These are phyloP conservation scores for Taxidea taxus DNA, from an alignment of 2,113 vertebrate species.

Conservation along the genomic window DNA sequence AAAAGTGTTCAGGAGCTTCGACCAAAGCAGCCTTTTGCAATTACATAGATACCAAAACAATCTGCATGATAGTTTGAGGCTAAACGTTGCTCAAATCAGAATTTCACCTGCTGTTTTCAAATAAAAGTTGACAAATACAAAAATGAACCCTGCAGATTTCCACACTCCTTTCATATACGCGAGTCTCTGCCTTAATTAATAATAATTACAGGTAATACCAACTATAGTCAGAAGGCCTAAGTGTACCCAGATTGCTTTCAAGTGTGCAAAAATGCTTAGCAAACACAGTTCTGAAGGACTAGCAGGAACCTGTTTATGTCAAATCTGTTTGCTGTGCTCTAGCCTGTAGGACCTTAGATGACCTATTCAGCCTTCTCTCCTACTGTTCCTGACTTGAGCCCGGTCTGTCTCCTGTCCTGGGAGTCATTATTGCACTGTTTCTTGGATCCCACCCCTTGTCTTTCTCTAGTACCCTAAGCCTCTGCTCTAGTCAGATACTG, in stretches of 20 bases:
- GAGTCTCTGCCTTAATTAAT: conserved; percentile 81
- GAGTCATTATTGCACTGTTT: accelerated
- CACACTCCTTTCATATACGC: conserved; percentile 75
- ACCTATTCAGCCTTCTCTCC: background rate
- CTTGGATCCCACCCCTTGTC: accelerated
- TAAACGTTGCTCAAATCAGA: conserved; percentile 80
- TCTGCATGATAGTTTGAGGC: conserved; percentile 84
- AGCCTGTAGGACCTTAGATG: conserved; percentile 25
- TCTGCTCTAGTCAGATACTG: background rate
- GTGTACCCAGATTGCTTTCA: conserved; percentile 73
- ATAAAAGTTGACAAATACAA: conserved; percentile 86
- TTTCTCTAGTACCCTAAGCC: background rate
- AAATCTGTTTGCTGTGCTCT: conserved; percentile 39
- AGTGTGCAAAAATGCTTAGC: conserved; percentile 69
- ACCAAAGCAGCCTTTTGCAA: conserved; percentile 85
- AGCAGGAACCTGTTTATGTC: background rate
- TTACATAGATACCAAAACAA: conserved; percentile 83
- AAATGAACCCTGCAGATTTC: conserved; percentile 81
- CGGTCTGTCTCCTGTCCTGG: background rate
- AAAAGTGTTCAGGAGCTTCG: conserved; percentile 85
- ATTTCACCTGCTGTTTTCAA: conserved; percentile 86
- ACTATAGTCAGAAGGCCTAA: conserved; percentile 66
- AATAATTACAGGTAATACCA: conserved; percentile 82
- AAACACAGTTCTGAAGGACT: conserved; percentile 56
- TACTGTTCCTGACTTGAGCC: background rate